Base-by-base conservation (phyloP, 2,113 vertebrate species). In the Cheilinus undulatus region DNA sequence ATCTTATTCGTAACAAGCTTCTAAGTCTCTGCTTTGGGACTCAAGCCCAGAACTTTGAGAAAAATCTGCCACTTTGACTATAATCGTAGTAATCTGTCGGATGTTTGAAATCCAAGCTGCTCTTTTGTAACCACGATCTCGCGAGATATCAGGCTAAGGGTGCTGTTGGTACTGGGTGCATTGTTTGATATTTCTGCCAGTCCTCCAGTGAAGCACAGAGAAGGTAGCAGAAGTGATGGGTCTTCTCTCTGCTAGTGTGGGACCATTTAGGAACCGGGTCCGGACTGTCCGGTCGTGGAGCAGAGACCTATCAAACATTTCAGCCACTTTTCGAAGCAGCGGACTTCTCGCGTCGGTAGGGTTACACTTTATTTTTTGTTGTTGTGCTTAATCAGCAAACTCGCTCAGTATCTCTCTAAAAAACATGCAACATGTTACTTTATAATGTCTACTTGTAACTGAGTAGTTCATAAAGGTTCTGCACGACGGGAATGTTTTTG, bases 251-350 rank as follows among this genome's bases (percentile, higher is more conserved):
- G 17, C 50, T 26, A 52, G 51, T 28, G 53, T 75, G 2, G 61
- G 65, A 3, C 70, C 66, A 2, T 49, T 85, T 59, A 65, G 80
- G 66, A 79, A 59, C 66, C 75, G 77, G 3, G 36, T 69, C 3
- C 20, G 69, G 27, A 36, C 43, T 0, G 30, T 73, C 5, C 56
- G 83, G 51, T 57, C 42, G 11, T 84, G 78, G 78, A 80, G 68
- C 15, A 69, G 73, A 68, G 42, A 71, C 12, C 45, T 76, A 1
- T 43, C 54, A 7, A 53, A 52, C 0, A 27, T 82, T 26, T 56
- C 70, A 1, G 27, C 75, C 3, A 24, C 62, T 70, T 61, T 78
- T 24, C 52, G 24, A n/a, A 24, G 0, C 40, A 20, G 28, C 3
- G 13, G 26, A 3, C 42, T 40, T 11, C 24, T 51, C 0, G 7